Base-by-base conservation (phyloP, 2,113 vertebrate genomes). In the Petromus typicus region DNA sequence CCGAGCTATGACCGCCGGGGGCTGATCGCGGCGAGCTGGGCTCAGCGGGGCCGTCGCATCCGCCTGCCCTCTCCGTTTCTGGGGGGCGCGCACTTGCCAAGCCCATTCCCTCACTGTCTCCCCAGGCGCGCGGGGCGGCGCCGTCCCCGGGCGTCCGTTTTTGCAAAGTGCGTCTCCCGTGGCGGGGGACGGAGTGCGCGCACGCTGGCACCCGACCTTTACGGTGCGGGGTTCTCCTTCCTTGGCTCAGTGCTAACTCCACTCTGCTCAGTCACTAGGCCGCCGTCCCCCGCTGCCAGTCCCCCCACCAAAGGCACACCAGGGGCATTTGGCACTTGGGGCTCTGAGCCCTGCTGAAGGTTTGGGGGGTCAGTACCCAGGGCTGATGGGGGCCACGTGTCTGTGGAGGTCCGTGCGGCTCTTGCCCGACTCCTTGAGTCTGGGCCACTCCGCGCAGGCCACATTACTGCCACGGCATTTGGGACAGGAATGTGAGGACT, bases 331-430 rank as follows among this genome's bases (percentile, higher is more conserved):
- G 34, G 91, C 73, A 93, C 45, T 9, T 45, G 30, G 51, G 84
- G 89, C 93, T 67, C 78, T 37, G 80, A 80, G 90, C 80, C 87
- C 84, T 48, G 86, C 73, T 61, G 75, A 95, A 81, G 25, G n/a
- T n/a, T 64, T 87, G 17, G 6, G 37, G 48, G 56, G 18, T 48
- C 1, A 3, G 18, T 66, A 73, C 59, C 83, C 51, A 59, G 57
- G 0, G 7, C 84, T 63, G 86, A 59, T 79, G 75, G 57, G 83
- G 85, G 83, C 83, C 83, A 82, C 67, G 78, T 84, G 81, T 40
- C 92, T 95, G 40, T 81, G 2, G n/a, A 73, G 90, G 86, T 93
- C 96, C 63, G 64, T 51, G 37, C 86, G 86, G 37, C 75, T 91
- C 34, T 87, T 18, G 9, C 67, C 10, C 0, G 67, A 92, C 57